These are phyloP conservation scores for Indicator indicator DNA, from an alignment of 2,113 vertebrate genomes.

Conservation along the genomic window DNA sequence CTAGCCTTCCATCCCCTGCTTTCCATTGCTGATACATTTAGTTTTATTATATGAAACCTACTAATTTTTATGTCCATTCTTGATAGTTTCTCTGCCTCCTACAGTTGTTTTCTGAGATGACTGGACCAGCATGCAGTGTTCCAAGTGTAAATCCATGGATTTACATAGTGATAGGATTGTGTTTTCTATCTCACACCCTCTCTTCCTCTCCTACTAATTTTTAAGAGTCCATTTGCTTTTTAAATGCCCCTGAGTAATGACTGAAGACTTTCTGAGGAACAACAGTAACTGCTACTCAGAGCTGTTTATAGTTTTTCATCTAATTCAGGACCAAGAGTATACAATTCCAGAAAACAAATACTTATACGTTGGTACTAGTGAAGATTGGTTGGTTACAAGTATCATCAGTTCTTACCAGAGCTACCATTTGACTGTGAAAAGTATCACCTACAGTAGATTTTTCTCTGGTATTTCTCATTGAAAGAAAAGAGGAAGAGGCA, in stretches of 20 bases:
- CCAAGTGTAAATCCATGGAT: not conserved
- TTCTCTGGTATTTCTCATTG: not conserved
- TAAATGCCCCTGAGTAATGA: not conserved
- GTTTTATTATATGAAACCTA: not conserved
- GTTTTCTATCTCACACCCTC: not conserved
- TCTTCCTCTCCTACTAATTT: not conserved
- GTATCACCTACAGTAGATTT: not conserved
- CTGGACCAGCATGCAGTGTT: not conserved
- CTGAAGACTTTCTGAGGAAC: not conserved
- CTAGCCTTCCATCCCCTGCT: not conserved
- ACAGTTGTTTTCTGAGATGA: not conserved
- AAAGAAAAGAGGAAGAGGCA: not conserved
- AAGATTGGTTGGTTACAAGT: not conserved
- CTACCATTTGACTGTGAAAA: not conserved
- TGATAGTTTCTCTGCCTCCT: not conserved
- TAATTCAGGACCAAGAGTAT: not conserved
- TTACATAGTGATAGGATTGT: not conserved
- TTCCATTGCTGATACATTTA: not conserved
- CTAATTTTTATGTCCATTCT: not conserved
- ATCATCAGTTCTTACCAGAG: not conserved
- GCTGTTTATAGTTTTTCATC: not conserved
- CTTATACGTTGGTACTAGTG: not conserved
- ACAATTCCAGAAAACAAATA: not conserved
- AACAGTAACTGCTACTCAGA: not conserved
- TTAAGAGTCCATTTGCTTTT: not conserved